Base-by-base conservation (phyloP, 1,140 invertebrate species). In the Drosophila kurseongensis region DNA sequence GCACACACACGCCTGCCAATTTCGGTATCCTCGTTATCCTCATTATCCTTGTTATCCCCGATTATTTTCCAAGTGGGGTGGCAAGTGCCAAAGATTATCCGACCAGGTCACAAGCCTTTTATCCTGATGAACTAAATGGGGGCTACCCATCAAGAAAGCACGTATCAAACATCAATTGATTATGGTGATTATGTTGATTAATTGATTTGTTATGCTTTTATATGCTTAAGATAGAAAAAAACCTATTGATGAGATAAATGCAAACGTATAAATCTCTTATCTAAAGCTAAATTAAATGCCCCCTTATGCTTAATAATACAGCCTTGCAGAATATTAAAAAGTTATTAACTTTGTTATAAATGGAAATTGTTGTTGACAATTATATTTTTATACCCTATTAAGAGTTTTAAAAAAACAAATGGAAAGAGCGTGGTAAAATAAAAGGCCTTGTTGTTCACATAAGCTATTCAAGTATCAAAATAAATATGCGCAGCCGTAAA, bases 11-110 rank as follows among this genome's bases (percentile, higher is more conserved):
- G 29, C 38, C 35, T 27, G 29, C 58, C 58, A 60, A 35, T 51
- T 40, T 50, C 13, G 27, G 6, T 35, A 35, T 27, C 13, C 23
- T n/a, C 36, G 59, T 38, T 61, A 16, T 41, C 16, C 44, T 45
- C 18, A 12, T 47, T 48, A 29, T 29, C 47, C 47, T 48, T 48
- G 14, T 57, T 71, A 50, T 48, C 42, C 51, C 27, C 18, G 36
- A 29, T 54, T 47, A 35, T 8, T 18, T 23, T 16, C 36, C 60
- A 47, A 40, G 67, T 32, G 50, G 42, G 29, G 29, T 32, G 58
- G 38, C 32, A 71, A 48, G 65, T 42, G 48, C 5, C 23, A 55
- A 18, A 69, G 67, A 69, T 71, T 69, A 57, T 71, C 67, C 13
- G 65, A 16, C 23, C 59, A 57, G 35, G 41, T 44, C 40, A 44